Percentiles rank a stretch among this genome's conserved stretches.
Evolutionary conservation across 2,113 vertebrate species (phyloP).

Genomic region (Dendropsophus ebraccatus): DNA sequence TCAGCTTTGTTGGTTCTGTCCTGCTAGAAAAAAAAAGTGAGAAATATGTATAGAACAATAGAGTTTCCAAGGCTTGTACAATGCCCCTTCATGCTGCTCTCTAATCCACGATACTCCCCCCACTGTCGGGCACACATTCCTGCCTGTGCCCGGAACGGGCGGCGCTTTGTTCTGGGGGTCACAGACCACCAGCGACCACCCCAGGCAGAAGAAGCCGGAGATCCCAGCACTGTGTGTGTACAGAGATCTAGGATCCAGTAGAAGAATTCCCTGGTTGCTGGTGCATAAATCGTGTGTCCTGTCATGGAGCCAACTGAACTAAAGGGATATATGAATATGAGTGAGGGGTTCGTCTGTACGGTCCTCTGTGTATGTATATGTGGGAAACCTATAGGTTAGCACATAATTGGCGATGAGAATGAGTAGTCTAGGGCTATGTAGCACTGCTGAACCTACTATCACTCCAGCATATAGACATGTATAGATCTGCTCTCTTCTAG

Average conservation of each 20-base stretch:
- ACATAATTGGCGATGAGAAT: too few relatives aligned
- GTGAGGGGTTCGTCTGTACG: too few relatives aligned
- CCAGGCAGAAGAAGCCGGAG: constrained; percentile 13
- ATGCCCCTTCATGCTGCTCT: not conserved
- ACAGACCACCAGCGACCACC: constrained; percentile 13
- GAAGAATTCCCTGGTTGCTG: not conserved
- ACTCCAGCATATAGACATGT: too few relatives aligned
- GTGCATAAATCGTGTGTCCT: constrained; percentile 3
- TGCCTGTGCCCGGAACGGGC: constrained; percentile 23
- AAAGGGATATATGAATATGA: not conserved
- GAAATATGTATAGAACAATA: too few relatives aligned
- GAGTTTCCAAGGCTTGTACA: too few relatives aligned
- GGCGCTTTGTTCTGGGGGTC: constrained; percentile 40
- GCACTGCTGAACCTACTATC: too few relatives aligned
- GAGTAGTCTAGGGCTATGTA: too few relatives aligned
- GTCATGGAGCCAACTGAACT: not conserved
- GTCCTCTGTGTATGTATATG: too few relatives aligned
- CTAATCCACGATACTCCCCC: not conserved
- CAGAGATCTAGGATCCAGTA: constrained; percentile 29
- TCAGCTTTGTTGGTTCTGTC: too few relatives aligned
- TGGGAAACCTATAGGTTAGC: too few relatives aligned
- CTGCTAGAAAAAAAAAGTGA: too few relatives aligned
- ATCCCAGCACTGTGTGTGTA: not conserved
- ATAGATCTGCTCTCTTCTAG: too few relatives aligned
- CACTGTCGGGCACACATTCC: constrained; percentile 29